These are phyloP conservation scores for Ammodytes marinus DNA, from an alignment of 2,113 vertebrate genomes.

Conservation along the genomic window DNA sequence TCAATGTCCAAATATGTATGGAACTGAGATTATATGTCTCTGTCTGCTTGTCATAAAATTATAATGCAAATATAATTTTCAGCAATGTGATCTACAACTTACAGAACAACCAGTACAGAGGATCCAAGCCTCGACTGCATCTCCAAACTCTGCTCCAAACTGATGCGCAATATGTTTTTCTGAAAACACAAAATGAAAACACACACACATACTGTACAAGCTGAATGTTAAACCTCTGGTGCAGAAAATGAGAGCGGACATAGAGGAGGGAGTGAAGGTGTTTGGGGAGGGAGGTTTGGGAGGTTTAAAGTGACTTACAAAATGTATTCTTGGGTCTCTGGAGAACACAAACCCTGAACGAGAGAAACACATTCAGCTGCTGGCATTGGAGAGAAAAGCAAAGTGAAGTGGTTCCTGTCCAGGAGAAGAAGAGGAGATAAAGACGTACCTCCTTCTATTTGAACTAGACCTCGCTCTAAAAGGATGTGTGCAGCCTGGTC, in stretches of 20 bases:
- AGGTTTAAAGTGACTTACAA: conserved; percentile 69
- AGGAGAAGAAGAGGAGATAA: conserved; percentile 16
- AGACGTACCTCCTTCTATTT: conserved; percentile 82
- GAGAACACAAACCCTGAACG: conserved; percentile 79
- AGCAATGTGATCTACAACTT: conserved; percentile 58
- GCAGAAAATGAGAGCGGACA: background rate
- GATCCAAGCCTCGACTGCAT: conserved; percentile 78
- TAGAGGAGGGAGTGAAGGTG: background rate
- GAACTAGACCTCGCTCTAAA: conserved; percentile 85
- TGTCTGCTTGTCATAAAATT: background rate
- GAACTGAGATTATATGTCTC: background rate
- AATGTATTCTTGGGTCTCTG: conserved; percentile 79
- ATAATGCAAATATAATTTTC: background rate
- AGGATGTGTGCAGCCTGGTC: conserved; percentile 83
- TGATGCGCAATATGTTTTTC: conserved; percentile 66
- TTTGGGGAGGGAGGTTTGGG: background rate
- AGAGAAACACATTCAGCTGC: conserved; percentile 42
- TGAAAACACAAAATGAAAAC: conserved; percentile 57
- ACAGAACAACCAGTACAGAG: conserved; percentile 82
- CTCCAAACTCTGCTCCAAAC: conserved; percentile 68
- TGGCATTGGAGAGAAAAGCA: conserved; percentile 9
- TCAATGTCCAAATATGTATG: too few relatives aligned
- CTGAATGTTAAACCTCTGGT: background rate
- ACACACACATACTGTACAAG: background rate
- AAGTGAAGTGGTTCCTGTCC: conserved; percentile 17